Evolutionary conservation across 2,888 invertebrate species (phyloP).

Genomic region (Oeneis ivallda): DNA sequence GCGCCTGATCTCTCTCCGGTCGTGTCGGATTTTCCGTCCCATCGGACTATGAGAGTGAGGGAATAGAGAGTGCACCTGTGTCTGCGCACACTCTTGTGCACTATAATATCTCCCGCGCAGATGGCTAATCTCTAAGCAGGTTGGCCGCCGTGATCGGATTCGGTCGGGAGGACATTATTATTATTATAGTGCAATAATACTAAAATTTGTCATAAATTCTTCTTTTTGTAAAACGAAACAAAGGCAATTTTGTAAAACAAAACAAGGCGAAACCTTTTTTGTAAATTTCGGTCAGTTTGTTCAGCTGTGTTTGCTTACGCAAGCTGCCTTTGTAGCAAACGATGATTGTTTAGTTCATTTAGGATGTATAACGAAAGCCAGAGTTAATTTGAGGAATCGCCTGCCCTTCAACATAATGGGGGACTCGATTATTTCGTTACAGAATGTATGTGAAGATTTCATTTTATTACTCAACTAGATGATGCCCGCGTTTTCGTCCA

Average conservation of each 20-base stretch:
- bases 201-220: not conserved
- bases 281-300: conserved; percentile 23
- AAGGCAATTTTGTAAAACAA: conserved; percentile 24
- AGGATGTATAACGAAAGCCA: conserved; percentile 24
- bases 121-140: no score
- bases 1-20: no score
- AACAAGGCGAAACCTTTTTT: conserved; percentile 25
- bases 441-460: conserved; percentile 20
- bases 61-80: no score
- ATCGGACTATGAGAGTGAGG: no score
- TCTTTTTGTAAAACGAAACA: conserved; percentile 8
- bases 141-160: no score
- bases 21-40: no score
- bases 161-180: no score
- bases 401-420: conserved; percentile 28
- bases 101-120: no score
- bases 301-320: conserved; percentile 18
- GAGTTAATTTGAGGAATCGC: conserved; percentile 29
- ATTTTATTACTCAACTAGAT: conserved; percentile 26
- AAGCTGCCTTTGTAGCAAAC: conserved; percentile 27
- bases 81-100: no score
- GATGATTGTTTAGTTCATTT: conserved; percentile 31
- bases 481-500: no score
- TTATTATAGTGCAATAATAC: not conserved
- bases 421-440: conserved; percentile 22